These are phyloP conservation scores for Meiosimyza platycephala DNA, from an alignment of 2,888 invertebrate species.

Conservation along the genomic window DNA sequence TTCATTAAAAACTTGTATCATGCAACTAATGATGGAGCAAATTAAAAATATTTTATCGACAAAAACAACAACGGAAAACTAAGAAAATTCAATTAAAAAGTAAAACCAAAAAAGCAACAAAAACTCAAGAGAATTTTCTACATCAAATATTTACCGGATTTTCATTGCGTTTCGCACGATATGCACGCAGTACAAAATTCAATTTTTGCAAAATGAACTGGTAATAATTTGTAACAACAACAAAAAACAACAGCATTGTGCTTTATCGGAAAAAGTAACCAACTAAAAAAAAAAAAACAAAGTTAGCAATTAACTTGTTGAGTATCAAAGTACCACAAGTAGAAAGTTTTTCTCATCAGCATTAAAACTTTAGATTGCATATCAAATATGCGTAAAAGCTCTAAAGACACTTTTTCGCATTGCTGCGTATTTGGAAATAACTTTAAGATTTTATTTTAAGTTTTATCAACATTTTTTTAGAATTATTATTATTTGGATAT, in stretches of 20 bases:
- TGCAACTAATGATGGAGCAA: slow-evolving; percentile 31
- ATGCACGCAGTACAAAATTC: background rate
- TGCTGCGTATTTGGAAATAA: too few species aligned
- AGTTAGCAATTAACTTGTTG: slow-evolving; percentile 28
- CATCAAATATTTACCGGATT: background rate
- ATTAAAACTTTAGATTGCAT: slow-evolving; percentile 7
- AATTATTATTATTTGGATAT: too few species aligned
- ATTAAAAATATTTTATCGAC: slow-evolving; percentile 23
- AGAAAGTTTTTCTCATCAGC: slow-evolving; percentile 33
- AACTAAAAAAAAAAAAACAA: slow-evolving; percentile 18
- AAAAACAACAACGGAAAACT: slow-evolving; percentile 21
- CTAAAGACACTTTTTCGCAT: too few species aligned
- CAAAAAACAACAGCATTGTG: slow-evolving; percentile 11
- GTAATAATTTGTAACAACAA: slow-evolving; percentile 19
- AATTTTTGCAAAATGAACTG: slow-evolving; percentile 21
- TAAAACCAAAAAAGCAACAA: slow-evolving; percentile 18
- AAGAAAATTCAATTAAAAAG: slow-evolving; percentile 8
- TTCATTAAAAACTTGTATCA: slow-evolving; percentile 21
- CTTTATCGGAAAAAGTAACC: background rate
- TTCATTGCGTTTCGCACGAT: background rate
- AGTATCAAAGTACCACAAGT: slow-evolving; percentile 34
- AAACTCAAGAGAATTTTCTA: background rate
- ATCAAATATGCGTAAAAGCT: too few species aligned
- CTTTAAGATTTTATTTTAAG: too few species aligned
- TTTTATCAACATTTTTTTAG: too few species aligned